Conservation (phyloP, 2,888 invertebrate species). For the Cybosia mesomella region DNA sequence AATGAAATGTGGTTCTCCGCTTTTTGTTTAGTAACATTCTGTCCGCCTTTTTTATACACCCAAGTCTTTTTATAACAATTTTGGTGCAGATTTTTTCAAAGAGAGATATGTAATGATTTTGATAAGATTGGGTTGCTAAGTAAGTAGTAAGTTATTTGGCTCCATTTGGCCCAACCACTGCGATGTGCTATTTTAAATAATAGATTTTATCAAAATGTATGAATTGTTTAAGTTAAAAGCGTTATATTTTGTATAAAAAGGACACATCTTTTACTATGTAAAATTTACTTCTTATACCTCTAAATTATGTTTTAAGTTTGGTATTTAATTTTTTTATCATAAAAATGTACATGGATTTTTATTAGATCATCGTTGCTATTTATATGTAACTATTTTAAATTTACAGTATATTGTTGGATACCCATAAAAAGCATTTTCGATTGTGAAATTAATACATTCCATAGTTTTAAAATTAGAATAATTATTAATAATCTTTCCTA, state of each 20-base stretch:
- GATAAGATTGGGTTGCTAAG: background rate
- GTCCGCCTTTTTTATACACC: too few species aligned
- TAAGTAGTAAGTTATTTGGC: too few species aligned
- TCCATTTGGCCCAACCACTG: too few species aligned
- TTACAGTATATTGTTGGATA: background rate
- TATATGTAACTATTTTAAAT: background rate
- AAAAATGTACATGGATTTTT: background rate
- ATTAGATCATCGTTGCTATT: background rate
- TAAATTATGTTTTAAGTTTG: background rate
- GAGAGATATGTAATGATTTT: too few species aligned
- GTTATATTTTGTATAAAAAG: too few species aligned
- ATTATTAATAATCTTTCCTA: background rate
- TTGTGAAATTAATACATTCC: background rate
- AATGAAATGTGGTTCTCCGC: too few species aligned
- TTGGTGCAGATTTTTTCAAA: background rate
- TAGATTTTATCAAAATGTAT: background rate
- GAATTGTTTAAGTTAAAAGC: too few species aligned
- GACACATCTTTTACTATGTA: too few species aligned
- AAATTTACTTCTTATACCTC: background rate
- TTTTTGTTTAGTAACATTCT: too few species aligned
- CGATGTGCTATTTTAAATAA: background rate
- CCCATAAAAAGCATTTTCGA: background rate
- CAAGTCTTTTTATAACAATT: background rate
- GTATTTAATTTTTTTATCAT: background rate
- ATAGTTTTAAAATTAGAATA: slow-evolving; percentile 5